These are phyloP conservation scores for Harpalus rubripes DNA, from an alignment of 2,888 invertebrate species.

Conservation along the genomic window DNA sequence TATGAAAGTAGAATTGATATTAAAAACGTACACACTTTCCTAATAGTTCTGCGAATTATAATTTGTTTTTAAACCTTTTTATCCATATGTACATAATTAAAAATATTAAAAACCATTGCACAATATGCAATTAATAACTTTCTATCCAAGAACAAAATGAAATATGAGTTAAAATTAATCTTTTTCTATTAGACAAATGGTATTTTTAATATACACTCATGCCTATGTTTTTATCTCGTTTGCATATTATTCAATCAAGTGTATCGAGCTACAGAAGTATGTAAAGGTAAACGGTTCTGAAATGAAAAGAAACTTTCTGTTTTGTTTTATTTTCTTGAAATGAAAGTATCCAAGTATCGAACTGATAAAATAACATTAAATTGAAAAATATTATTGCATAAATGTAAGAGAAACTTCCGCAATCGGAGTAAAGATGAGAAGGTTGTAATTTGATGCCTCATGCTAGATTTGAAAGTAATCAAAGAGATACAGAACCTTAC, in stretches of 20 bases:
- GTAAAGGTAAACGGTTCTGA: background rate
- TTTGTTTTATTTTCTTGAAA: too few species aligned
- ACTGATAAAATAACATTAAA: background rate
- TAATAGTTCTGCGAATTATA: background rate
- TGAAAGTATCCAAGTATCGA: background rate
- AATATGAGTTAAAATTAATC: background rate
- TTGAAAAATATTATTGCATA: background rate
- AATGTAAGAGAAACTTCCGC: background rate
- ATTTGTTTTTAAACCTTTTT: background rate
- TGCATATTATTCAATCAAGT: background rate
- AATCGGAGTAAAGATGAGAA: background rate
- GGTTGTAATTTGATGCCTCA: background rate
- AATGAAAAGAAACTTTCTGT: background rate
- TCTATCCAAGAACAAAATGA: background rate
- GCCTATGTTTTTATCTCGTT: too few species aligned
- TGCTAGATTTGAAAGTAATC: slow-evolving; percentile 2
- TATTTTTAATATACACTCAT: background rate
- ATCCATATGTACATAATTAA: background rate
- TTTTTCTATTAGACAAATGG: background rate
- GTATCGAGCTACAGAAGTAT: background rate
- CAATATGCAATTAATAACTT: background rate
- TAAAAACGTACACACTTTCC: background rate
- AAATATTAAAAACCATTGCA: background rate
- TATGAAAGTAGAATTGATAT: background rate
- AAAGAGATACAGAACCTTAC: background rate